Conservation (phyloP, 2,797 vertebrate species). For the Hyperoplus immaculatus region DNA sequence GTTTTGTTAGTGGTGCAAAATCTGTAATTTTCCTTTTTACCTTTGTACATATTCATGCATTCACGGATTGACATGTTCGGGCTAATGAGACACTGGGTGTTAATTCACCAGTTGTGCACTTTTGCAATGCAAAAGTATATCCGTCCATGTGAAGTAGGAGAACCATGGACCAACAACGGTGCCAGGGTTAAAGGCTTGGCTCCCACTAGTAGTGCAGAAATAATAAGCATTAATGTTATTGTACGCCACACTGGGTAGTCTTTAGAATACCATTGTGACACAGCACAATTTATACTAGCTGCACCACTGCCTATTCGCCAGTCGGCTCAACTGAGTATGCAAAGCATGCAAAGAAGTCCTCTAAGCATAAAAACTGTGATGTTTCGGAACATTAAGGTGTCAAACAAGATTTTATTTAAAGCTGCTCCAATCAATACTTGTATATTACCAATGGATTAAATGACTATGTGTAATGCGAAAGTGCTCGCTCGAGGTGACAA, state of each 20-base stretch:
- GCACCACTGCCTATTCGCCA: not conserved
- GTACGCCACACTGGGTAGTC: not conserved
- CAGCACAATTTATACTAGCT: not conserved
- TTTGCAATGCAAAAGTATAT: not conserved
- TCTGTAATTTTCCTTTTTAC: not conserved
- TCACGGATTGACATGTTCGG: not conserved
- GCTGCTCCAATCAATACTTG: not conserved
- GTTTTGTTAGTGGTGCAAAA: constrained; percentile 4
- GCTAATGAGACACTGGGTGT: constrained; percentile 29
- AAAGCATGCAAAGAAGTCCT: not conserved
- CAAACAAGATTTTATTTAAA: not conserved
- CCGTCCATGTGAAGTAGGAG: not conserved
- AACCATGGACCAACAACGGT: not conserved
- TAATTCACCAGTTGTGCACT: not conserved
- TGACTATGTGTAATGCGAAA: not conserved
- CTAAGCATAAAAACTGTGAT: not conserved
- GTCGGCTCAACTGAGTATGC: not conserved
- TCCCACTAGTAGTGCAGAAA: not conserved
- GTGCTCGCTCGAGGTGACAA: not conserved
- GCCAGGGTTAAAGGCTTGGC: not conserved
- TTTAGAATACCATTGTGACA: not conserved
- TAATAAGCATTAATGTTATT: not conserved
- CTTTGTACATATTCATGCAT: constrained; percentile 6
- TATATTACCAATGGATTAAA: not conserved
- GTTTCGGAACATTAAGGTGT: not conserved